Percentiles rank a stretch among this genome's conserved stretches.
Conservation (phyloP, 2,797 vertebrate species). For the Ibycter americanus region DNA sequence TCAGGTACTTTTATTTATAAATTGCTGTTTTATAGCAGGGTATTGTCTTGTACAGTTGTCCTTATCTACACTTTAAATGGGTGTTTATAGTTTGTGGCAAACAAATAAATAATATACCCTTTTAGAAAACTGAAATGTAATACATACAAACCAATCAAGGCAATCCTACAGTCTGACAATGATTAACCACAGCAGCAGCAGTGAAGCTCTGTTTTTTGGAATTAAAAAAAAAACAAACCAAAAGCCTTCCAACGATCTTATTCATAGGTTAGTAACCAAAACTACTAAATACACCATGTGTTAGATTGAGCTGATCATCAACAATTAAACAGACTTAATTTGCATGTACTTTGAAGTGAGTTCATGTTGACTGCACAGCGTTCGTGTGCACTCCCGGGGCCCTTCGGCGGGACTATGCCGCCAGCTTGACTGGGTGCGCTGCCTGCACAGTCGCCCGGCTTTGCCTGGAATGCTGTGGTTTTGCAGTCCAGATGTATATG, state of each 20-base stretch:
- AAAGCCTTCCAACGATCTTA: neutral
- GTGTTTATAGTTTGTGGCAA: slow-evolving; percentile 65
- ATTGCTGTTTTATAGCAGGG: neutral
- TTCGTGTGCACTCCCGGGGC: neutral
- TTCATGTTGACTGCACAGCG: neutral
- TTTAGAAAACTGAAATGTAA: slow-evolving; percentile 54
- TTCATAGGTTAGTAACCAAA: neutral
- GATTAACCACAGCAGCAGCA: slow-evolving; percentile 45
- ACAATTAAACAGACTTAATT: neutral
- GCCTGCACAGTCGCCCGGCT: neutral
- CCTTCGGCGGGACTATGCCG: neutral
- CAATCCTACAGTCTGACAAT: slow-evolving; percentile 46
- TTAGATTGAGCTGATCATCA: neutral
- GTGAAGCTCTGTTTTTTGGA: neutral
- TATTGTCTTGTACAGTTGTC: slow-evolving; percentile 10
- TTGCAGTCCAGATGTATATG: slow-evolving; percentile 51
- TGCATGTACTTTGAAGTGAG: neutral
- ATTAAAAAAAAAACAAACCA: neutral
- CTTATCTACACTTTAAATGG: slow-evolving; percentile 41
- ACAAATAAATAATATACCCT: slow-evolving; percentile 50
- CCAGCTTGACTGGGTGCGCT: neutral
- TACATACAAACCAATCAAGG: slow-evolving; percentile 48
- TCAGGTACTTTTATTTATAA: neutral
- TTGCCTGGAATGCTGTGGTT: slow-evolving; percentile 62
- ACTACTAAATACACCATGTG: neutral